These are phyloP conservation scores for Cardinalis cardinalis DNA, from an alignment of 2,113 vertebrate genomes.

Conservation along the genomic window DNA sequence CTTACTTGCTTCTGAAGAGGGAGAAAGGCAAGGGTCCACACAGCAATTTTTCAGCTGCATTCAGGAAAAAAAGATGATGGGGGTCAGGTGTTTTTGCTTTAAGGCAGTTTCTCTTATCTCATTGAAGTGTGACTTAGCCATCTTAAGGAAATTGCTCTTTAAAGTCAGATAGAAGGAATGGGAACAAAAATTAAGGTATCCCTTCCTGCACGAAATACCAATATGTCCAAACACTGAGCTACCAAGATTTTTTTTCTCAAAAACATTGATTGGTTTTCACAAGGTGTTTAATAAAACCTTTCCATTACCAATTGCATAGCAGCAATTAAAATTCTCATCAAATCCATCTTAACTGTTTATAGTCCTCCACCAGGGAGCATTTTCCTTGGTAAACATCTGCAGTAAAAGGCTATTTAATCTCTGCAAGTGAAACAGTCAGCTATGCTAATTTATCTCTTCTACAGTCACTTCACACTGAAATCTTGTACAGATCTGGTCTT, in stretches of 20 bases:
- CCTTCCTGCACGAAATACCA: constrained; percentile 7
- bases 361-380: constrained; percentile 71
- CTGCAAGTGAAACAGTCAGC: constrained; percentile 71
- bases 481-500: constrained; percentile 34
- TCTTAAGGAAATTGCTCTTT: neutral
- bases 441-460: constrained; percentile 71
- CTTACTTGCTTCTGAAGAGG: neutral
- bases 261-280: constrained; percentile 49
- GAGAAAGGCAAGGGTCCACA: neutral
- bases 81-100: neutral
- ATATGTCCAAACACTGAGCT: neutral
- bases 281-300: constrained; percentile 72
- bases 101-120: neutral
- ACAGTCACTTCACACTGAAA: constrained; percentile 66
- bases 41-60: neutral
- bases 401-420: constrained; percentile 77
- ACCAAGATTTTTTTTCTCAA: constrained; percentile 26
- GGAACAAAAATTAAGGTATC: neutral
- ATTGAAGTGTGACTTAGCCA: neutral
- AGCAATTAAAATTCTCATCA: constrained; percentile 79
- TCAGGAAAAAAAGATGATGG: neutral
- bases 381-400: constrained; percentile 76
- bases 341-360: constrained; percentile 74
- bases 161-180: neutral
- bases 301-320: constrained; percentile 69